phyloP scores from a whole-genome alignment of 2,888 invertebrate genomes.

The Drosophila parthenogenetica region DNA sequence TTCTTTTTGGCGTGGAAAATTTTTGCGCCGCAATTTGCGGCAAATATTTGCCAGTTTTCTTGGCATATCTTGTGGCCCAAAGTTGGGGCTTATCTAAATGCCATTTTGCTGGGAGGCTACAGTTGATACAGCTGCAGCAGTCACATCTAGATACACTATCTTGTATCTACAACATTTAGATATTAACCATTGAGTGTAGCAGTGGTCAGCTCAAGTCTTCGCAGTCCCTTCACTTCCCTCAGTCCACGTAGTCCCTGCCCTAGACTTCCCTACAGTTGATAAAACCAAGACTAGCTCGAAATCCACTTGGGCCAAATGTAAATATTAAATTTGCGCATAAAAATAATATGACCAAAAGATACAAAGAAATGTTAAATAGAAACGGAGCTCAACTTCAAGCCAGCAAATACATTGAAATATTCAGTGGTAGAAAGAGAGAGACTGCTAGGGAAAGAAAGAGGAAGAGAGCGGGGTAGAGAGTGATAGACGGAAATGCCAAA shows the following conservation, averaged over 20 bases:
- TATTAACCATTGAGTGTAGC: conserved; percentile 10
- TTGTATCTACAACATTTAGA: conserved; percentile 5
- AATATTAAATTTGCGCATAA: conserved; percentile 76
- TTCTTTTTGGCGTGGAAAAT: conserved; percentile 30
- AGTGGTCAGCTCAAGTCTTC: conserved; percentile 25
- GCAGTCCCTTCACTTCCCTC: neutral
- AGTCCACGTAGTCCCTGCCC: neutral
- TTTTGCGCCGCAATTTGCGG: conserved; percentile 24
- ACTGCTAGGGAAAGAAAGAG: too few relatives aligned
- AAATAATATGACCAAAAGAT: conserved; percentile 58
- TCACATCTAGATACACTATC: conserved; percentile 18
- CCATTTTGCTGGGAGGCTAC: conserved; percentile 56
- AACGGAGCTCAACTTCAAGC: conserved; percentile 27
- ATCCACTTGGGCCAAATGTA: conserved; percentile 74
- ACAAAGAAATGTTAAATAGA: conserved; percentile 46
- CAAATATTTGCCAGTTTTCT: conserved; percentile 53
- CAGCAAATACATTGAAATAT: conserved; percentile 33
- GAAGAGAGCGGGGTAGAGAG: neutral
- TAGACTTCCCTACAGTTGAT: conserved; percentile 36
- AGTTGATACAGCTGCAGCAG: conserved; percentile 31
- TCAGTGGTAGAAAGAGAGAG: neutral
- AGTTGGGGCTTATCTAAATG: conserved; percentile 70
- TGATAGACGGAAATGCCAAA: conserved; percentile 9
- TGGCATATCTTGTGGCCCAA: conserved; percentile 41
- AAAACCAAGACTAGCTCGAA: conserved; percentile 41